A percentile compares a stretch with the other conserved stretches of the same genome.
These are phyloP conservation scores for Scaptodrosophila latifasciaeformis DNA, from an alignment of 2,888 invertebrate species.

Conservation along the genomic window DNA sequence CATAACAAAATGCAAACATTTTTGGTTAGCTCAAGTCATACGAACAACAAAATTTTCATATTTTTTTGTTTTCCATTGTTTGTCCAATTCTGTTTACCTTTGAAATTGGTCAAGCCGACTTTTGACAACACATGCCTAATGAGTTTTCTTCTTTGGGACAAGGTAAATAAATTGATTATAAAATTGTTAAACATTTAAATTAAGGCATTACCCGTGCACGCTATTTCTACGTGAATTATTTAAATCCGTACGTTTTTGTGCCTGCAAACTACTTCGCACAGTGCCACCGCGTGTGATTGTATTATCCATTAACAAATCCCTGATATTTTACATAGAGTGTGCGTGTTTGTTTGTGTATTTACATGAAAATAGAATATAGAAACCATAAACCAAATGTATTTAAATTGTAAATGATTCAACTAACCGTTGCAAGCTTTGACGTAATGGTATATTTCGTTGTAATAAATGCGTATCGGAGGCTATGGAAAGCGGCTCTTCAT, in stretches of 20 bases:
- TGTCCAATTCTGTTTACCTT: too few relatives aligned
- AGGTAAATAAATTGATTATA: too few relatives aligned
- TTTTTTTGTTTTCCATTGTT: too few relatives aligned
- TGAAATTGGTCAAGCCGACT: too few relatives aligned
- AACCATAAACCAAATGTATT: conserved; percentile 33
- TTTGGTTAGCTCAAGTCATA: too few relatives aligned
- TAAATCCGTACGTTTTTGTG: conserved; percentile 73
- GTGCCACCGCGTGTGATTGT: conserved; percentile 79
- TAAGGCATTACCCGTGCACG: conserved; percentile 77
- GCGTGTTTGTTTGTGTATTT: conserved; percentile 30
- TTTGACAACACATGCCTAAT: too few relatives aligned
- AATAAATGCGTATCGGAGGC: conserved; percentile 76
- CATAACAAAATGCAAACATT: too few relatives aligned
- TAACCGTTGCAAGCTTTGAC: conserved; percentile 78
- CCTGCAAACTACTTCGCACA: conserved; percentile 78
- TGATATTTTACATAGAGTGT: conserved; percentile 28
- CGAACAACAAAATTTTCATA: too few relatives aligned
- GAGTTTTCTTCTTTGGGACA: too few relatives aligned
- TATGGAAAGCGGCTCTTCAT: conserved; percentile 78
- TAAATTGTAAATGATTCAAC: conserved; percentile 20
- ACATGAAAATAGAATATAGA: conserved; percentile 56
- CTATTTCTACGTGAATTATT: conserved; percentile 78
- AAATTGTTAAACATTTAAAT: conserved; percentile 54
- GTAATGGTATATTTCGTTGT: conserved; percentile 76
- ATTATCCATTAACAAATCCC: conserved; percentile 78